Percentiles rank a stretch among this genome's conserved stretches.
These are phyloP conservation scores for Perizoma flavofasciatum DNA, from an alignment of 2,888 invertebrate species.

Conservation along the genomic window DNA sequence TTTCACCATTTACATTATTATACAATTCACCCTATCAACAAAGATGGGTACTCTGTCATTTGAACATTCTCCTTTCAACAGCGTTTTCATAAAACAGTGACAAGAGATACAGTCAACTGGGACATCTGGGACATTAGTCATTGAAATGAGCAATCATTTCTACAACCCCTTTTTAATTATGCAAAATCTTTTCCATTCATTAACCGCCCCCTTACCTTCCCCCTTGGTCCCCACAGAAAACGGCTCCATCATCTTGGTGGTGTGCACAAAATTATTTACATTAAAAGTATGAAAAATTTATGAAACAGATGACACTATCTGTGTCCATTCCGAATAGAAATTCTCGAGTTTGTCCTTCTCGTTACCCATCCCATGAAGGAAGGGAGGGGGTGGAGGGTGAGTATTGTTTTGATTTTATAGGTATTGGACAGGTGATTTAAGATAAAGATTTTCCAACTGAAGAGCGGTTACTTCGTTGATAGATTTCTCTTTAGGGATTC, in stretches of 20 bases:
- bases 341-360: constrained; percentile 40
- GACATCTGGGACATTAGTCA: constrained; percentile 70
- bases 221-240: constrained; percentile 26
- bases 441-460: constrained; percentile 34
- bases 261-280: constrained; percentile 72
- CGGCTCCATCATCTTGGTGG: constrained; percentile 49
- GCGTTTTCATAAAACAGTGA: constrained; percentile 21
- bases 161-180: constrained; percentile 79
- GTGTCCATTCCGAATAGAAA: constrained; percentile 59
- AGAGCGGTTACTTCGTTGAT: constrained; percentile 33
- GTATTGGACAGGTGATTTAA: constrained; percentile 48
- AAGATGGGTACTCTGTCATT: too few relatives aligned
- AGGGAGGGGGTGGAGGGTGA: constrained; percentile 9
- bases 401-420: constrained; percentile 41
- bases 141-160: constrained; percentile 75
- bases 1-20: too few relatives aligned
- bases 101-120: constrained; percentile 39
- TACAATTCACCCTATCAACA: too few relatives aligned
- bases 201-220: constrained; percentile 43
- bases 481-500: constrained; percentile 21
- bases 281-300: constrained; percentile 70
- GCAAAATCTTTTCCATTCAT: constrained; percentile 77
- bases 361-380: constrained; percentile 16
- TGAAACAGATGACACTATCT: constrained; percentile 68
- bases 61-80: constrained; percentile 6